Percentiles rank a stretch among this genome's conserved stretches.
These are phyloP conservation scores for Noturus placidus DNA, from an alignment of 2,113 vertebrate species.

Conservation along the genomic window DNA sequence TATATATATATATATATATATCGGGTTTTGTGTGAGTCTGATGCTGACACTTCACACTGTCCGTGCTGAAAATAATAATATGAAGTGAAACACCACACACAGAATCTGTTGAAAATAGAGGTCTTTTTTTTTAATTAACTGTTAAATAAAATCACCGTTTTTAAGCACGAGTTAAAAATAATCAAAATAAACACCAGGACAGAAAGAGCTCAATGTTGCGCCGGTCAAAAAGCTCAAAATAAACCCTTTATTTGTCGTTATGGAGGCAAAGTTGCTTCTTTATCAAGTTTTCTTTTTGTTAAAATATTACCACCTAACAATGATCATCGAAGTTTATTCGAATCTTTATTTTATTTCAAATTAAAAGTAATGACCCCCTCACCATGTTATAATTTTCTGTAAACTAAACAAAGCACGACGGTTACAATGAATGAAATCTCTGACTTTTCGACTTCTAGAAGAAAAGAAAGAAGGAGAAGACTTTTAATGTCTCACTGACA, in stretches of 20 bases:
- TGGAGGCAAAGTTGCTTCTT: no score
- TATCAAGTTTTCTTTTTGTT: no score
- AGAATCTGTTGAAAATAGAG: neutral
- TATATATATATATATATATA: no score
- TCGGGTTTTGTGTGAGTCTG: neutral
- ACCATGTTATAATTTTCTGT: neutral
- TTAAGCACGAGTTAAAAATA: neutral
- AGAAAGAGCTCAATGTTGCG: neutral
- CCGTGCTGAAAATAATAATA: neutral
- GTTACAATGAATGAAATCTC: neutral
- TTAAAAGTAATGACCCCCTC: neutral
- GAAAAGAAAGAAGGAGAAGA: neutral
- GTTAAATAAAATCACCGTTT: neutral
- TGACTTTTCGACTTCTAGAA: neutral
- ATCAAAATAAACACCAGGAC: neutral
- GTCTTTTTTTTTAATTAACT: neutral
- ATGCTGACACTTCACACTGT: neutral
- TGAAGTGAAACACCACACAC: neutral
- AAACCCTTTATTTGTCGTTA: neutral
- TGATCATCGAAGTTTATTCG: neutral
- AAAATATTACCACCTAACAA: neutral
- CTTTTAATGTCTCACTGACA: neutral
- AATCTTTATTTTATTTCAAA: neutral
- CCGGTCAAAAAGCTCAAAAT: neutral
- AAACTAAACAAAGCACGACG: neutral